phyloP scores from a whole-genome alignment of 2,113 vertebrate genomes.

The Oreotrochilus melanogaster region DNA sequence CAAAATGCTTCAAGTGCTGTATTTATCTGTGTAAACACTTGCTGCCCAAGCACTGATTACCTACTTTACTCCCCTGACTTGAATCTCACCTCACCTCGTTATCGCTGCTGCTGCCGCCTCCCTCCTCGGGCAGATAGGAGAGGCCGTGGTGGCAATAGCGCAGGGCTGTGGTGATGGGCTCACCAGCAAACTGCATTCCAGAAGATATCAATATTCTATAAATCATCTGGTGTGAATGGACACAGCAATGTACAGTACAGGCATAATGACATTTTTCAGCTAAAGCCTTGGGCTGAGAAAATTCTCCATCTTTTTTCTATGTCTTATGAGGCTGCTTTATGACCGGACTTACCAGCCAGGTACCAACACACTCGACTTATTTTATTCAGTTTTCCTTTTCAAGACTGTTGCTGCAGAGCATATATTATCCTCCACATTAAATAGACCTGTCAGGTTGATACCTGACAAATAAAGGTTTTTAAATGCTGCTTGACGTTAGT shows the following conservation, averaged over 20 bases:
- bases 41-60: neutral
- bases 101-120: neutral
- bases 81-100: neutral
- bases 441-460: neutral
- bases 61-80: neutral
- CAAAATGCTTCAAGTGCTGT: neutral
- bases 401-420: neutral
- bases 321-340: neutral
- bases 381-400: neutral
- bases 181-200: neutral
- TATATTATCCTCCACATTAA: neutral
- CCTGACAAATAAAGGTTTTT: neutral
- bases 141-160: neutral
- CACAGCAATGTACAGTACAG: neutral
- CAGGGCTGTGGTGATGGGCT: neutral
- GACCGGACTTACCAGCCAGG: too few relatives aligned
- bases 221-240: neutral
- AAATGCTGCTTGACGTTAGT: neutral
- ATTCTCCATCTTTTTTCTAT: neutral
- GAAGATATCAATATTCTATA: neutral
- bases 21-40: neutral
- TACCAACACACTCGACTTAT: rapidly evolving
- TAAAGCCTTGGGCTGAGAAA: neutral
- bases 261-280: neutral
- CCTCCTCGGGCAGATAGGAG: neutral